These are phyloP conservation scores for Hoplodrina ambigua DNA, from an alignment of 2,888 invertebrate genomes.

Conservation along the genomic window DNA sequence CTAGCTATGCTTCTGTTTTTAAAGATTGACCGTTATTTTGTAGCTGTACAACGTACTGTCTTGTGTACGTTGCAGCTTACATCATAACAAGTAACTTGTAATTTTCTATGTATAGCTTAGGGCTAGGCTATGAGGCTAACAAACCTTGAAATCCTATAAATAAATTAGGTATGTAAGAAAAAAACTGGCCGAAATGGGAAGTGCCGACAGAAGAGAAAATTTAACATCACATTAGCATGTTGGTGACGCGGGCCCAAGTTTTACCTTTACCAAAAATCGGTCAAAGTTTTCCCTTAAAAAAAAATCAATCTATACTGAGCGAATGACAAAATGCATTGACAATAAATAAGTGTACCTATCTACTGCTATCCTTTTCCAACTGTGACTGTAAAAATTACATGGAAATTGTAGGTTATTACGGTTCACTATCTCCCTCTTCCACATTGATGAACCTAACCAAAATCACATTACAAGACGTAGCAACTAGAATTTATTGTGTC, in stretches of 20 bases:
- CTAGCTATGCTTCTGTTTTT: not conserved
- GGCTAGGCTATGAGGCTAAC: too few relatives aligned
- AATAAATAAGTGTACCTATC: not conserved
- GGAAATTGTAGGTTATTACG: not conserved
- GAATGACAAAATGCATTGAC: not conserved
- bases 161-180: too few relatives aligned
- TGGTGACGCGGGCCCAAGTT: too few relatives aligned
- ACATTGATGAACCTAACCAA: conserved; percentile 35
- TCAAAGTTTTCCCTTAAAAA: too few relatives aligned
- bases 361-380: not conserved
- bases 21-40: not conserved
- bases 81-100: too few relatives aligned
- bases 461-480: conserved; percentile 22
- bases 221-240: too few relatives aligned
- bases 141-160: too few relatives aligned
- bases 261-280: too few relatives aligned
- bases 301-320: too few relatives aligned
- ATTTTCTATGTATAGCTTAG: too few relatives aligned
- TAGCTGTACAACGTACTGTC: not conserved
- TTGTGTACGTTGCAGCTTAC: not conserved
- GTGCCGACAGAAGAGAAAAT: too few relatives aligned
- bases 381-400: not conserved
- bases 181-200: too few relatives aligned
- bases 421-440: conserved; percentile 1
- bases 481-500: conserved; percentile 43